A percentile compares a stretch with the other conserved stretches of the same genome.
phyloP scores from a whole-genome alignment of 2,888 invertebrate species.

The Drosophila rellima region DNA sequence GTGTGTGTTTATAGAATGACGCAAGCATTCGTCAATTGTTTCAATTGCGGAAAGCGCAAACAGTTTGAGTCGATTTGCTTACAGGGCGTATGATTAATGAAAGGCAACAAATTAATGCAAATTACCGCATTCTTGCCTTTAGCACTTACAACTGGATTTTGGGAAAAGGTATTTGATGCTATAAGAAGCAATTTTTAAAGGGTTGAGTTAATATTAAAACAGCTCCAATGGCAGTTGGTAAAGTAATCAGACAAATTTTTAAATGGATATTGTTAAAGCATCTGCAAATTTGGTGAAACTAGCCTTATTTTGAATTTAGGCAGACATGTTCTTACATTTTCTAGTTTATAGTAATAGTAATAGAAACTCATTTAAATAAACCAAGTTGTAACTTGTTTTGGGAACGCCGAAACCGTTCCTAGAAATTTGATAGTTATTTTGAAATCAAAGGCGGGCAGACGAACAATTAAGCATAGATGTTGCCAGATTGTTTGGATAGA shows the following conservation, averaged over 20 bases:
- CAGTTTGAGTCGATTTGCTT: constrained; percentile 47
- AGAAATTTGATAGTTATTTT: constrained; percentile 21
- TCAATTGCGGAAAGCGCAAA: constrained; percentile 34
- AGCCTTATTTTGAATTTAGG: neutral
- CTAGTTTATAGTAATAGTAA: neutral
- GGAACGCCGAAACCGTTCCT: neutral
- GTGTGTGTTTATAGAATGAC: constrained; percentile 39
- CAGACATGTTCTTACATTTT: neutral
- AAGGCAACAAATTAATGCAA: constrained; percentile 46
- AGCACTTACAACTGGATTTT: constrained; percentile 1
- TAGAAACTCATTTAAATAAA: neutral
- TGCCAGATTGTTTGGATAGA: constrained; percentile 23
- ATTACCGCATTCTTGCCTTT: constrained; percentile 34
- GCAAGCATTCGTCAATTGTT: constrained; percentile 60
- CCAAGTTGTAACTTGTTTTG: neutral
- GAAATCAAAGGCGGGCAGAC: constrained; percentile 31
- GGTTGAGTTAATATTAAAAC: neutral
- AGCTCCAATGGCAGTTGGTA: neutral
- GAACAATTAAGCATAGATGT: constrained; percentile 37
- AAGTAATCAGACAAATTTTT: neutral
- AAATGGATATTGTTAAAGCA: neutral
- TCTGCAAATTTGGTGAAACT: neutral
- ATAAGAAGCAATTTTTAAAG: neutral
- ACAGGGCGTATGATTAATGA: constrained; percentile 59
- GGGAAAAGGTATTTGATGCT: neutral